phyloP scores from a whole-genome alignment of 2,797 vertebrate species.

The Platyrinchus mystaceus region DNA sequence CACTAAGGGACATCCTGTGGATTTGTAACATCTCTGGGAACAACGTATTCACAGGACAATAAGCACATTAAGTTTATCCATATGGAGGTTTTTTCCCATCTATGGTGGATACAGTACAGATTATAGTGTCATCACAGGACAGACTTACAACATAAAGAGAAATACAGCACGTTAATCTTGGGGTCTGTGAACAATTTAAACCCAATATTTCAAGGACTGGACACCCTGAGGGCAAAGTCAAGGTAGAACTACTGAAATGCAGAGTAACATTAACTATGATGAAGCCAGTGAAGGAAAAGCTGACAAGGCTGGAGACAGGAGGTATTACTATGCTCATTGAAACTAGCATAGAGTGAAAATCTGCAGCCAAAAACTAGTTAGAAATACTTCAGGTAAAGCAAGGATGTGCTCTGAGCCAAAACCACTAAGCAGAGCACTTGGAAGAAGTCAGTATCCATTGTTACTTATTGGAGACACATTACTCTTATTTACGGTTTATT shows the following conservation, averaged over 20 bases:
- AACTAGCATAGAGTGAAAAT: constrained; percentile 15
- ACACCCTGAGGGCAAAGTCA: background rate
- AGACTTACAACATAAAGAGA: background rate
- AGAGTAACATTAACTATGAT: background rate
- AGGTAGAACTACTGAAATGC: background rate
- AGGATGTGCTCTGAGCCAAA: background rate
- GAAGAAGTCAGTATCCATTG: background rate
- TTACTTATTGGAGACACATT: background rate
- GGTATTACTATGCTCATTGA: background rate
- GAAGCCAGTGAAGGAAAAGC: background rate
- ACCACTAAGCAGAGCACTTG: background rate
- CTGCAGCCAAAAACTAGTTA: background rate
- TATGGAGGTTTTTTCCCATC: background rate
- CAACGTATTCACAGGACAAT: background rate
- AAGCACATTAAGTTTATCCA: background rate
- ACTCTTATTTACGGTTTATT: background rate
- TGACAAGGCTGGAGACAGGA: constrained; percentile 2
- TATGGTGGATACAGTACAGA: background rate
- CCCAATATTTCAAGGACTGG: background rate
- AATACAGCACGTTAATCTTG: background rate
- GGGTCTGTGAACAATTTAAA: background rate
- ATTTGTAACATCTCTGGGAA: background rate
- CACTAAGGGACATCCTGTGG: background rate
- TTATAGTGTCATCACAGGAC: background rate
- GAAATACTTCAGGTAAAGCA: constrained; percentile 19